Evolutionary conservation across 2,888 invertebrate genomes (phyloP), one percentile per base, ranked within the genome.

Genomic region (Orthonevra nobilis): DNA sequence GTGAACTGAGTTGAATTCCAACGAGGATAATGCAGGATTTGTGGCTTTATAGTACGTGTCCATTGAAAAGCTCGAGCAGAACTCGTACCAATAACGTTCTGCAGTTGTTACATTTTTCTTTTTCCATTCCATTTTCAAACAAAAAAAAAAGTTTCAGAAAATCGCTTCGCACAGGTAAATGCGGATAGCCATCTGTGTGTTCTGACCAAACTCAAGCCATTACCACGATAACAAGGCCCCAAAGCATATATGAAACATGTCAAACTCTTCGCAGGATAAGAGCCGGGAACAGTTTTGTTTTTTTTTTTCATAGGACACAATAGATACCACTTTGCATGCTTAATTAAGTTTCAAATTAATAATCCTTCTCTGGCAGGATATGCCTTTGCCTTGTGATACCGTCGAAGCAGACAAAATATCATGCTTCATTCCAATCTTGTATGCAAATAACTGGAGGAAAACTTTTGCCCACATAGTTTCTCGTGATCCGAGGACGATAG

Each of bases 341-440:
- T 70, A 75, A 75, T 75, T 75, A 75, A 75, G 70, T 75, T 75
- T 75, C 28, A 70, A 75, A 70, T 75, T 63, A 75, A 70, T 70
- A 75, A 75, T 64, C 70, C 70, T 56, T 58, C 56, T 12, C 17
- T 34, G 34, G 7, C 19, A 36, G 56, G 44, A 44, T 54, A 50
- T 38, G 15, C 40, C 44, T 30, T 30, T 4, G 2, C 48, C 36
- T 9, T 12, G 2, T 2, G 5, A 34, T 36, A 20, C 28, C 28
- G 23, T 17, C 19, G 19, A 20, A 30, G 14, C 9, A n/a, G 6
- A 7, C 9, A 19, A 34, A 19, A 44, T 70, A 30, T 23, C 46
- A 26, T 54, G 60, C 34, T 50, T 40, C 56, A 66, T 66, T 73
- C 34, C 63, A 70, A 56, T 70, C 70, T 58, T 70, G 70, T 52